Evolutionary conservation across 2,113 vertebrate species (phyloP).

Genomic region (Tragelaphus imberbis): DNA sequence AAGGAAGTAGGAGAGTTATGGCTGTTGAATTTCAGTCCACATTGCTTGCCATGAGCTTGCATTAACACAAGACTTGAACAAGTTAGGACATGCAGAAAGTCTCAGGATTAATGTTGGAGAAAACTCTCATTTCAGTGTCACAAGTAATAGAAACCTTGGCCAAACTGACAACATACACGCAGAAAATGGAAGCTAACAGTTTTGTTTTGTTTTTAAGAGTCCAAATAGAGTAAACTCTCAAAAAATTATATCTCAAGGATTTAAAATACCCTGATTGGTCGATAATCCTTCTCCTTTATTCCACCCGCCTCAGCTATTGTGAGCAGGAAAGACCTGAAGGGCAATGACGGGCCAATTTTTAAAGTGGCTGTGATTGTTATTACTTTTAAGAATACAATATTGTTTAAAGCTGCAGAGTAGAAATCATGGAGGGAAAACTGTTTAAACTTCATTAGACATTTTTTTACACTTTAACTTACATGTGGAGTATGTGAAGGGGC

Average conservation of each 20-base stretch:
- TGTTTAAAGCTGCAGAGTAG: neutral
- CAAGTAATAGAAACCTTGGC: neutral
- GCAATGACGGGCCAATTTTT: neutral
- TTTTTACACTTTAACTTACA: neutral
- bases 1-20: neutral
- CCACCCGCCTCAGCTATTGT: neutral
- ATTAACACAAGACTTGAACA: neutral
- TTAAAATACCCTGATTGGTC: neutral
- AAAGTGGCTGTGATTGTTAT: neutral
- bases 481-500: neutral
- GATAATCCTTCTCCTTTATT: neutral
- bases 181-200: neutral
- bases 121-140: slow-evolving; percentile 3
- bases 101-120: neutral
- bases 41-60: neutral
- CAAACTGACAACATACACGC: neutral
- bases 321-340: neutral
- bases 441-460: neutral
- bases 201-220: neutral
- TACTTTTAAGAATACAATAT: neutral
- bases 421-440: neutral
- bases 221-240: neutral
- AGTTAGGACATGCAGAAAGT: neutral
- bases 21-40: neutral
- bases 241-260: neutral